Evolutionary conservation across 2,888 invertebrate species (phyloP), one percentile per base, ranked within the genome.

Genomic region (Drosophila prostipennis): DNA sequence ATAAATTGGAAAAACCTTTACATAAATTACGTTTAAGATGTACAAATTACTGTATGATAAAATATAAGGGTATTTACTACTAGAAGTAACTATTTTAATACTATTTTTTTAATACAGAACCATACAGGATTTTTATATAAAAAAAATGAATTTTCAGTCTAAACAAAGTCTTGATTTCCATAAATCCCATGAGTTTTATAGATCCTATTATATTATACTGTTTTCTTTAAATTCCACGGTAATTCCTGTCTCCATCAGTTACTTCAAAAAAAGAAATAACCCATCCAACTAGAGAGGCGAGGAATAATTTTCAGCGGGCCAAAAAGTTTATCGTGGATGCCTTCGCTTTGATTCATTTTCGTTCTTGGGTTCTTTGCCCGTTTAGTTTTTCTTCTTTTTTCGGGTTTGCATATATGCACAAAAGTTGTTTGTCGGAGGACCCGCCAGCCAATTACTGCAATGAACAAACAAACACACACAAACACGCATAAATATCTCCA

Each of bases 361-460:
- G 37, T 70, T 26, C 36, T 29, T n/a, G 46, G 46, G 26, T 32
- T 32, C 19, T 14, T 46, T 14, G 29, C 26, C 26, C 26, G 32
- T 43, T 43, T 13, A 23, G 23, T 13, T 42, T 42, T 34, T 34
- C 5, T 6, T 16, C 42, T 48, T 42, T 42, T 43, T 40, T 55
- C 39, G 34, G 23, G 46, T 72, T 65, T 57, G 71, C 54, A 73
- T 67, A 70, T 70, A 70, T 70, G 69, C 69, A 67, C 34, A 68
- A 76, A 54, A 52, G 36, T 65, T 63, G 46, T 59, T 76, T 70
- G 51, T 60, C 45, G 74, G 59, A 56, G 74, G 59, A 56, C 49
- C 37, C 67, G 61, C 64, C 72, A 65, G 78, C 78, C 82, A 85
- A 85, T 85, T 77, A 79, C 72, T 77, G 74, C 81, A 86, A 49